Percentiles rank a stretch among this genome's conserved stretches.
Conservation (phyloP, 92 coral and sea anemone species). For the Diadumene lineata region DNA sequence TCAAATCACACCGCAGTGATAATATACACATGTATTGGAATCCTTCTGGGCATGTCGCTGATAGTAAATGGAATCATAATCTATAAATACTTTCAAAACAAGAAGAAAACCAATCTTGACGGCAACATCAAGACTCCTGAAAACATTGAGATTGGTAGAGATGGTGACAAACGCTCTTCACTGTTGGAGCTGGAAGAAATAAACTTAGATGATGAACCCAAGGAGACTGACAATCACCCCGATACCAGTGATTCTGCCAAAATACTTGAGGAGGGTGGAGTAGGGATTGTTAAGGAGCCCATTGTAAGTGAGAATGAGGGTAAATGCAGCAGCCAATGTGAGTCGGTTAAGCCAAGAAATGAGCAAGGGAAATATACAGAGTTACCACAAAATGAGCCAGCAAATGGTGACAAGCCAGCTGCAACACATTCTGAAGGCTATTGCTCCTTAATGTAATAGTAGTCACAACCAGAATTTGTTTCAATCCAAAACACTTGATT, state of each 20-base stretch:
- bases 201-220: background rate
- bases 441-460: background rate
- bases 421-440: background rate
- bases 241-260: background rate
- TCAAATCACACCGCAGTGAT: background rate
- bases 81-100: background rate
- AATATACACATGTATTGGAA: background rate
- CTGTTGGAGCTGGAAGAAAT: background rate
- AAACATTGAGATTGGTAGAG: background rate
- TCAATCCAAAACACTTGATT: no score
- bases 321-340: background rate
- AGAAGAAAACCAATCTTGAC: background rate
- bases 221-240: background rate
- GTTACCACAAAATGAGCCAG: background rate
- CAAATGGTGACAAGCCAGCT: background rate
- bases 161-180: background rate
- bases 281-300: background rate
- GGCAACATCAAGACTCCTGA: background rate
- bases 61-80: background rate
- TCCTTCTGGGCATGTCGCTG: background rate
- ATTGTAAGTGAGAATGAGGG: background rate
- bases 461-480: no score
- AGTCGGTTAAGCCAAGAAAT: background rate
- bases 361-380: background rate
- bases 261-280: background rate